Base-by-base conservation (phyloP, 1,140 invertebrate species). In the Plectus sambesii region DNA sequence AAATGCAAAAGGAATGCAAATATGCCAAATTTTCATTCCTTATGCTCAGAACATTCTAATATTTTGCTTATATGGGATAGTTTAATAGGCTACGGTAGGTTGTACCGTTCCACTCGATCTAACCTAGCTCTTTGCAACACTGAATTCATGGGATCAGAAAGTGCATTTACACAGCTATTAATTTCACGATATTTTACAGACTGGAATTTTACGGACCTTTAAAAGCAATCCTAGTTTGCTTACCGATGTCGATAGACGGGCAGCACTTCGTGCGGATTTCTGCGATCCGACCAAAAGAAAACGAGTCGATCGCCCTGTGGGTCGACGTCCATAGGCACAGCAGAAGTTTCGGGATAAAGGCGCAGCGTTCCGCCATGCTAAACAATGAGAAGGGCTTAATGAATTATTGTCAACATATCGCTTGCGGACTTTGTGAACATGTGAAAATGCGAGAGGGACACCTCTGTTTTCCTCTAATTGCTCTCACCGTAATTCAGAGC, bases 201-300 rank as follows among this genome's bases (percentile, higher is more conserved):
- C n/a, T n/a, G n/a, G n/a, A n/a, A 17, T 6, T 12, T 40, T 42
- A 9, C 4, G 15, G 17, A 3, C 8, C 24, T 23, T n/a, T 5
- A 51, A n/a, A 27, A n/a, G 8, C 6, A 30, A 46, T 24, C 58
- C n/a, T n/a, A n/a, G n/a, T n/a, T n/a, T n/a, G 19, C 58, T 41
- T 29, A 78, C 76, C 77, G 72, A 17, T 84, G 87, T 61, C 79
- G 78, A 66, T 77, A 84, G 1, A 89, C 81, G 2, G 88, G 87
- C 69, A 88, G 82, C 0, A 97, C 90, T 75, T 96, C 89, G 69
- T 96, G 89, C 1, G 90, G 90, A 76, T 94, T 94, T 57, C 89
- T 75, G 54, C 84, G 75, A 68, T 96, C 89, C 2, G 90, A 96
- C 89, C 89, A 97, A 72, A 96, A 97, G 70, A 94, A 93, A 47